Evolutionary conservation across 2,888 invertebrate genomes (phyloP).

Genomic region (Dioctria rufipes): DNA sequence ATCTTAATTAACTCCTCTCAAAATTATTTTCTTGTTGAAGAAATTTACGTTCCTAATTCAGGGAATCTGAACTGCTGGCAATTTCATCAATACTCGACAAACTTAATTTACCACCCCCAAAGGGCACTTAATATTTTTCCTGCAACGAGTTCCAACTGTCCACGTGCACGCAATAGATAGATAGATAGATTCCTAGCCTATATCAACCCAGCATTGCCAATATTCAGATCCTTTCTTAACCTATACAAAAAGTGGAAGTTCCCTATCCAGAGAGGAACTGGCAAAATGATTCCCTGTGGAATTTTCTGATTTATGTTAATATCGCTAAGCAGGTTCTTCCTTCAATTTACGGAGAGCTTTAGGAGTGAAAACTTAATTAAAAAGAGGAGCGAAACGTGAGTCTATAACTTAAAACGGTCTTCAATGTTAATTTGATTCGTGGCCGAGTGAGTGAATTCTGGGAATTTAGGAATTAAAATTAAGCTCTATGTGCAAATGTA

Average conservation of each 20-base stretch:
- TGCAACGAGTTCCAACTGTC: conserved; percentile 9
- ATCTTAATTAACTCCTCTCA: not conserved
- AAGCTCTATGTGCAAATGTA: not conserved
- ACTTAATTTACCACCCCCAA: conserved; percentile 4
- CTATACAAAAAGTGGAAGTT: no score
- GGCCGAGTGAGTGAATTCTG: not conserved
- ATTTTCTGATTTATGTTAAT: conserved; percentile 46
- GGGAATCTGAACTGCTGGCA: conserved; percentile 1
- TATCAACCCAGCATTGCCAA: not conserved
- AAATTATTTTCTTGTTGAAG: not conserved
- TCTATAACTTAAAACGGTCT: not conserved
- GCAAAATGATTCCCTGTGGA: conserved; percentile 29
- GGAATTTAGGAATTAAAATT: not conserved
- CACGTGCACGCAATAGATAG: not conserved
- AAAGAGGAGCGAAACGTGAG: conserved; percentile 15
- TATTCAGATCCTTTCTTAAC: no score
- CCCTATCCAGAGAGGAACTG: not conserved
- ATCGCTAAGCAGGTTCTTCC: conserved; percentile 26
- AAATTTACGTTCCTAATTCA: conserved; percentile 15
- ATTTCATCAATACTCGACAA: conserved; percentile 32
- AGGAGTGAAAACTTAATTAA: conserved; percentile 42
- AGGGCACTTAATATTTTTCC: not conserved
- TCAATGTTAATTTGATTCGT: conserved; percentile 2
- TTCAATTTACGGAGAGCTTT: conserved; percentile 1
- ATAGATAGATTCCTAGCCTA: no score